Percentiles rank a stretch among this genome's conserved stretches.
Evolutionary conservation across 2,888 invertebrate genomes (phyloP).

Genomic region (Rapana venosa): DNA sequence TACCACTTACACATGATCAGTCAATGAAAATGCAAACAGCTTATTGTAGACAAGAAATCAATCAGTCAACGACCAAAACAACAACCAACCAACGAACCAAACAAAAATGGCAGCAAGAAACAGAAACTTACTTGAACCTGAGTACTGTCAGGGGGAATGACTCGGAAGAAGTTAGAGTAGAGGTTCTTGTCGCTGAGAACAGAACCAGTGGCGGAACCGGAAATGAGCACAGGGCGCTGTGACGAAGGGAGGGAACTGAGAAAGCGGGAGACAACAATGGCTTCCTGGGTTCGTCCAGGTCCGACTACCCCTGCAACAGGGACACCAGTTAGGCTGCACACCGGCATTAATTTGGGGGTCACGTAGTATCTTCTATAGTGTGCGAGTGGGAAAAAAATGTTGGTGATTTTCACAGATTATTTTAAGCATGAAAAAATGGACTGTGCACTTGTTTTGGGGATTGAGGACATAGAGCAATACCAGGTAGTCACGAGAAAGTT

Average conservation of each 20-base stretch:
- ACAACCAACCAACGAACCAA: neutral
- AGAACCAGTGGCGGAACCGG: constrained; percentile 60
- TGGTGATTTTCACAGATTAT: no score
- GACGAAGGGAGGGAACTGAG: constrained; percentile 11
- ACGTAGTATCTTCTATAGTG: no score
- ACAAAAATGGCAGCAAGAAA: neutral
- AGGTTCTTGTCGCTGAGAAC: constrained; percentile 58
- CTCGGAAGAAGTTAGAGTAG: constrained; percentile 65
- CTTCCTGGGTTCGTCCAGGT: constrained; percentile 6
- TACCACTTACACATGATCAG: no score
- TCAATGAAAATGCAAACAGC: no score
- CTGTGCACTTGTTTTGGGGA: no score
- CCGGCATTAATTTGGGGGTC: no score
- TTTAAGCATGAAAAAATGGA: no score
- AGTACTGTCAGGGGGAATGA: constrained; percentile 63
- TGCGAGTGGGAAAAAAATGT: no score
- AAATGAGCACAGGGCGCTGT: constrained; percentile 26
- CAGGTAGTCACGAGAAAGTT: no score
- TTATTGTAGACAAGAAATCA: neutral
- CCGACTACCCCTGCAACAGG: neutral
- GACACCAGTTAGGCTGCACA: no score
- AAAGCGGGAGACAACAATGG: constrained; percentile 30
- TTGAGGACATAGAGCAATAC: no score
- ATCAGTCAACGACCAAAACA: no score
- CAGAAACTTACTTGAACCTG: constrained; percentile 52